Percentiles rank a stretch among this genome's conserved stretches.
phyloP scores from a whole-genome alignment of 2,797 vertebrate genomes.

The Takifugu rubripes region DNA sequence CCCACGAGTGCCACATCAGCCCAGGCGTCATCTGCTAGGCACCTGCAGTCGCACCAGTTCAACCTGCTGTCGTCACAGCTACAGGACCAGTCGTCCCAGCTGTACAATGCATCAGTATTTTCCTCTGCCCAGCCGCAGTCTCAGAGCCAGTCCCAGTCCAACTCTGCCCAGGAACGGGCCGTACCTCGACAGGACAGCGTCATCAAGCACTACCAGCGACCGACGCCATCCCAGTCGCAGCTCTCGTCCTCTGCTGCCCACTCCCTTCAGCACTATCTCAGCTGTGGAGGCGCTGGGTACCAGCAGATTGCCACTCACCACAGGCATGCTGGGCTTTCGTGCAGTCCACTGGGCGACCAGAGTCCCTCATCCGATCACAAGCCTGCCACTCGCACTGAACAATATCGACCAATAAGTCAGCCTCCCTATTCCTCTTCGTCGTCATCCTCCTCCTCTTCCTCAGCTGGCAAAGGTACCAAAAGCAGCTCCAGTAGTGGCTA shows the following conservation, averaged over 20 bases:
- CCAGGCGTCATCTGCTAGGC: conserved; percentile 82
- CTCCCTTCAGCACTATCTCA: conserved; percentile 92
- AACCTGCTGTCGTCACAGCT: conserved; percentile 88
- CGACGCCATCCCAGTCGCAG: conserved; percentile 83
- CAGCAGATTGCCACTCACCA: conserved; percentile 83
- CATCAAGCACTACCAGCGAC: conserved; percentile 94
- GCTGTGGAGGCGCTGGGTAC: conserved; percentile 87
- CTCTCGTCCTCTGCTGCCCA: conserved; percentile 85
- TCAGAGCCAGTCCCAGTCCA: conserved; percentile 76
- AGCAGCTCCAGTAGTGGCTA: conserved; percentile 84
- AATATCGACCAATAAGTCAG: conserved; percentile 91
- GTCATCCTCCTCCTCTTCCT: conserved; percentile 73
- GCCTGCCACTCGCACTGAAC: conserved; percentile 69
- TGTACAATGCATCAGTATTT: conserved; percentile 90
- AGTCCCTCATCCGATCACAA: conserved; percentile 82
- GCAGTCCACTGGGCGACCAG: conserved; percentile 88
- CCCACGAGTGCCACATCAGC: conserved; percentile 76
- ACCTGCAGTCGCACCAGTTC: conserved; percentile 87
- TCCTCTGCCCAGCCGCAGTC: conserved; percentile 79
- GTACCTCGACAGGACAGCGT: conserved; percentile 92
- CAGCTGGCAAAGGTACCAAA: conserved; percentile 76
- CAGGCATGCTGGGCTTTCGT: conserved; percentile 85
- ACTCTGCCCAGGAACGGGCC: conserved; percentile 84
- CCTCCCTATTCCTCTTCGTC: conserved; percentile 80
- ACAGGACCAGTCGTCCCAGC: conserved; percentile 85